A percentile compares a stretch with the other conserved stretches of the same genome.
phyloP scores from a whole-genome alignment of 2,113 vertebrate genomes.

The Lampris megalopsis region DNA sequence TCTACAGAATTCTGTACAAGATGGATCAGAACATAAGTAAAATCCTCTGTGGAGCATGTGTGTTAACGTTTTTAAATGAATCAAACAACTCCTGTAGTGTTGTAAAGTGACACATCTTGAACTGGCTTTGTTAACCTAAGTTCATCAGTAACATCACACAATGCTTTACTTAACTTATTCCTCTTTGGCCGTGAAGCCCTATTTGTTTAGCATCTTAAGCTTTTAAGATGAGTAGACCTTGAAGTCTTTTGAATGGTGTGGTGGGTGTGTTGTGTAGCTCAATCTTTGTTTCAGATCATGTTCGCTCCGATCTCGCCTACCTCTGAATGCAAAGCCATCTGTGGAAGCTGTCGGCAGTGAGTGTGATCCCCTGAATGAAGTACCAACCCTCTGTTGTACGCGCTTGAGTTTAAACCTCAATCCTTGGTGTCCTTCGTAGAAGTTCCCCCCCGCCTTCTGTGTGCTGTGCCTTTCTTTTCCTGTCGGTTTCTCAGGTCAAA shows the following conservation, averaged over 20 bases:
- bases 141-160: conserved; percentile 63
- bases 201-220: conserved; percentile 76
- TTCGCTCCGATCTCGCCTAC: conserved; percentile 81
- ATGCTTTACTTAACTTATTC: conserved; percentile 79
- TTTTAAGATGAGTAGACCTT: conserved; percentile 69
- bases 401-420: conserved; percentile 81
- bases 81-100: conserved; percentile 59
- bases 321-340: conserved; percentile 84
- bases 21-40: conserved; percentile 66
- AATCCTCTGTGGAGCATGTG: conserved; percentile 70
- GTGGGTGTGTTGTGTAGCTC: conserved; percentile 83
- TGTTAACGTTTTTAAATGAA: conserved; percentile 57
- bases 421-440: conserved; percentile 72
- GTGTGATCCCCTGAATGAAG: conserved; percentile 82
- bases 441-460: conserved; percentile 72
- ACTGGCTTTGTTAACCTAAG: conserved; percentile 80
- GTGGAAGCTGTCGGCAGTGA: conserved; percentile 80
- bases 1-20: conserved; percentile 76
- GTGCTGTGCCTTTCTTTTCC: conserved; percentile 62
- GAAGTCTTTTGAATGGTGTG: conserved; percentile 75
- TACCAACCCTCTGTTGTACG: conserved; percentile 66
- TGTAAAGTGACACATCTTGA: conserved; percentile 70
- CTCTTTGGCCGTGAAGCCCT: conserved; percentile 69
- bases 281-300: conserved; percentile 87
- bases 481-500: conserved; percentile 82